Conservation (phyloP, 2,113 vertebrate genomes). For the Pedetes capensis region DNA sequence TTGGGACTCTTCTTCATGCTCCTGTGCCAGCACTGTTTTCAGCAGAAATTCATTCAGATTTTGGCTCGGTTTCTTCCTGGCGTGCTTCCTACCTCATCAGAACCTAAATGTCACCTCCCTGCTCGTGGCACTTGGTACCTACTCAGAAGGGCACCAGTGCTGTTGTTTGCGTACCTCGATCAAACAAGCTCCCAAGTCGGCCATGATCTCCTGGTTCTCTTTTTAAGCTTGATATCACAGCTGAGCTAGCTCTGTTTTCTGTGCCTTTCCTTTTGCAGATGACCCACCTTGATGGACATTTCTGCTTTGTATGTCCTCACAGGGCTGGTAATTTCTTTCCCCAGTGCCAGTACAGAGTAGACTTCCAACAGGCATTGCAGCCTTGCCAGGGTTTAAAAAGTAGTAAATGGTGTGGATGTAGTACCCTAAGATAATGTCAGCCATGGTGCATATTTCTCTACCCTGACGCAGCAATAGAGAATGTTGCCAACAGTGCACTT, state of each 20-base stretch:
- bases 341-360: background rate
- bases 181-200: accelerated
- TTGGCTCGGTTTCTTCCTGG: background rate
- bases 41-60: background rate
- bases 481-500: background rate
- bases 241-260: background rate
- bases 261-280: no score
- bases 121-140: accelerated
- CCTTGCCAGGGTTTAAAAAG: background rate
- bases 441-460: background rate
- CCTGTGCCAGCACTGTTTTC: background rate
- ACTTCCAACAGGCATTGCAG: accelerated
- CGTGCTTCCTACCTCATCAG: background rate
- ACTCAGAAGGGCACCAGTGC: accelerated
- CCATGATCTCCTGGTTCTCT: background rate
- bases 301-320: background rate
- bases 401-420: accelerated
- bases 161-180: background rate
- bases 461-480: background rate
- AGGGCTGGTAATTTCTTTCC: background rate
- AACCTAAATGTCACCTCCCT: background rate
- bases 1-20: background rate
- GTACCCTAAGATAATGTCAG: background rate
- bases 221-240: background rate
- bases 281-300: background rate